phyloP scores from a whole-genome alignment of 2,113 vertebrate species.

The Ardeotis arabs region DNA sequence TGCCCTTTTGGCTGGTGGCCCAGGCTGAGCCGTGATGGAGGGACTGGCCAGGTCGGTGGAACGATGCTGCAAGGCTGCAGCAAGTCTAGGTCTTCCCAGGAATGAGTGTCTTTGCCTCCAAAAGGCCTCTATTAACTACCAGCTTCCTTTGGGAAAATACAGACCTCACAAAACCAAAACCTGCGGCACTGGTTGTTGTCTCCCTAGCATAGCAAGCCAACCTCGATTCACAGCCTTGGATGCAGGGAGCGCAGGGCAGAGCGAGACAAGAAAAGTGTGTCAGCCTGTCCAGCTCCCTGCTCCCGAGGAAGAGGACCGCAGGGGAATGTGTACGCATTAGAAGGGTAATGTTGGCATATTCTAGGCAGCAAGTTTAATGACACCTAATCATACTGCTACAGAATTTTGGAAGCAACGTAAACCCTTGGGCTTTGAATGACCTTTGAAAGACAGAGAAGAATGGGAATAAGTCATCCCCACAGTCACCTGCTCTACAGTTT shows the following conservation, averaged over 20 bases:
- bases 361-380: neutral
- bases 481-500: neutral
- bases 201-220: neutral
- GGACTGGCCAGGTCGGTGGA: neutral
- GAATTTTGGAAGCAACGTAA: slow-evolving; percentile 4
- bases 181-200: neutral
- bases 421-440: neutral
- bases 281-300: neutral
- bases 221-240: neutral
- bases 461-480: neutral
- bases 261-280: neutral
- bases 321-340: neutral
- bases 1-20: neutral
- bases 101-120: neutral
- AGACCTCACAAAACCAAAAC: neutral
- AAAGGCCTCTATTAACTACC: neutral
- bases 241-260: neutral
- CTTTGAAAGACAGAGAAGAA: slow-evolving; percentile 28
- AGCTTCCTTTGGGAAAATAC: neutral
- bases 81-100: neutral
- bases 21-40: neutral
- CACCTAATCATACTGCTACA: neutral
- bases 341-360: neutral
- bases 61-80: neutral
- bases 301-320: neutral